A percentile compares a stretch with the other conserved stretches of the same genome.
Evolutionary conservation across 2,797 vertebrate genomes (phyloP).

Genomic region (Perodicticus potto): DNA sequence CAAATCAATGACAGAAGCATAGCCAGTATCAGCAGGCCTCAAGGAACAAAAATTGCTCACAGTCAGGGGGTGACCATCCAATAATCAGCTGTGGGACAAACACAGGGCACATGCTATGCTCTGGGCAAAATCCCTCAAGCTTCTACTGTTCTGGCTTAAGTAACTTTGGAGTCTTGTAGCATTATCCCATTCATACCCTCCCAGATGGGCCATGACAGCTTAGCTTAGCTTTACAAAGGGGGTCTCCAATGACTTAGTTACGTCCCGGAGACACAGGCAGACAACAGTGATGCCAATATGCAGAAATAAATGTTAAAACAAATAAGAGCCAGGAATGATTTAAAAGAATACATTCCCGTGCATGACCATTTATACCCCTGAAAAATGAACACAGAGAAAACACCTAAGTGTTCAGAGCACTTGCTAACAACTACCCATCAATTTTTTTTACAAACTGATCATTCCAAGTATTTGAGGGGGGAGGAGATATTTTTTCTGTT

Average conservation of each 20-base stretch:
- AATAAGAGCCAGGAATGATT: neutral
- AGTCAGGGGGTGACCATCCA: slow-evolving; percentile 88
- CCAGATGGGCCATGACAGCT: neutral
- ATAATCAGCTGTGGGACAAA: slow-evolving; percentile 86
- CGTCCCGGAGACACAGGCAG: neutral
- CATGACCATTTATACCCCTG: neutral
- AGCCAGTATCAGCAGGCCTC: slow-evolving; percentile 89
- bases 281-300: neutral
- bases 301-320: slow-evolving; percentile 5
- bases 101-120: slow-evolving; percentile 71
- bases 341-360: neutral
- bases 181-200: slow-evolving; percentile 15
- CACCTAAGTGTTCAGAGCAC: neutral
- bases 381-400: neutral
- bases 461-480: neutral
- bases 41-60: slow-evolving; percentile 89
- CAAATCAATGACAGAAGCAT: slow-evolving; percentile 90
- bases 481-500: neutral
- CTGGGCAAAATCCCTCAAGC: slow-evolving; percentile 37
- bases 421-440: neutral
- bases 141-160: slow-evolving; percentile 81
- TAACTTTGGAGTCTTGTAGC: slow-evolving; percentile 55
- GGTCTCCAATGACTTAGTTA: neutral
- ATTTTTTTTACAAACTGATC: neutral
- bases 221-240: neutral